A percentile compares a stretch with the other conserved stretches of the same genome.
phyloP scores from a whole-genome alignment of 2,797 vertebrate genomes.

The Telmatherina bonti region DNA sequence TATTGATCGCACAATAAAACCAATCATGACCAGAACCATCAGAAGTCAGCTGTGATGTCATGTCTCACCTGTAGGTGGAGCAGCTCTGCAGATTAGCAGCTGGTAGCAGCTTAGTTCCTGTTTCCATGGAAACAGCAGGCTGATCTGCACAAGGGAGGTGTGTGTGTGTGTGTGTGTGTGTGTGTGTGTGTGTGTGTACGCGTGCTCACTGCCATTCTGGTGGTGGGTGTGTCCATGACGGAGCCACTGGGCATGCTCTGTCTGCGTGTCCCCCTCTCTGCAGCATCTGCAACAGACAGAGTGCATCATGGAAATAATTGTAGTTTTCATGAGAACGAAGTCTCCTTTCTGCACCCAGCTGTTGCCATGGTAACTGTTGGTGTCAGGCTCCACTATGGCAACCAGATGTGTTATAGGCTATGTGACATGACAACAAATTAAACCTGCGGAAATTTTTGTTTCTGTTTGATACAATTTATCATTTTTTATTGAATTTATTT shows the following conservation, averaged over 20 bases:
- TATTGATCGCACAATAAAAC: not conserved
- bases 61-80: conserved; percentile 30
- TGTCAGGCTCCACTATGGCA: not conserved
- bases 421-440: too few relatives aligned
- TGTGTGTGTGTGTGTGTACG: conserved; percentile 14
- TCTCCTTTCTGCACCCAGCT: not conserved
- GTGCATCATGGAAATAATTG: conserved; percentile 43
- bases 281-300: conserved; percentile 50
- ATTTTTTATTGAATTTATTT: too few relatives aligned
- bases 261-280: conserved; percentile 28
- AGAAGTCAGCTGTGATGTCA: conserved; percentile 2
- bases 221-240: conserved; percentile 44
- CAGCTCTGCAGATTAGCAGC: conserved; percentile 44
- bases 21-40: not conserved
- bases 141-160: conserved; percentile 42
- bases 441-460: too few relatives aligned
- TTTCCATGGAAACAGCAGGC: conserved; percentile 90
- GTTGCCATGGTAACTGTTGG: conserved; percentile 19
- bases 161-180: too few relatives aligned
- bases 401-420: too few relatives aligned
- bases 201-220: conserved; percentile 58
- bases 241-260: conserved; percentile 62
- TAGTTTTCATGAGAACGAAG: not conserved
- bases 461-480: too few relatives aligned
- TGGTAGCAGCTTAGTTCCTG: conserved; percentile 81